Evolutionary conservation across 2,797 vertebrate genomes (phyloP).

Genomic region (Cephalopachus bancanus): DNA sequence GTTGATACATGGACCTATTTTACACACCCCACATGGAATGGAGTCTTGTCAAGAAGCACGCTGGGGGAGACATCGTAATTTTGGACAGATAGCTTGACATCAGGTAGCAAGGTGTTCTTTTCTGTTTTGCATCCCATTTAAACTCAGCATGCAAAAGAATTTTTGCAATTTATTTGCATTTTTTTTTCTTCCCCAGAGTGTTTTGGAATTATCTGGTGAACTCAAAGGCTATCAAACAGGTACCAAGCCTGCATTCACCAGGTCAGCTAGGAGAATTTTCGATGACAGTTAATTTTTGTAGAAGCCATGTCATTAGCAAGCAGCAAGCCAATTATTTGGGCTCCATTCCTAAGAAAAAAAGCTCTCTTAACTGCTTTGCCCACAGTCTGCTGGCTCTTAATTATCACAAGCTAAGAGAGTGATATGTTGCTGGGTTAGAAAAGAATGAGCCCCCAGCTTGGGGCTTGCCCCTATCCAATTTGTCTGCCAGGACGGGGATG

Average conservation of each 20-base stretch:
- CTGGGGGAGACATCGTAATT: not conserved
- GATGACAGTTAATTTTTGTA: constrained; percentile 32
- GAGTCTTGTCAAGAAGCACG: not conserved
- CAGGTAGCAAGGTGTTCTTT: not conserved
- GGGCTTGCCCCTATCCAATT: not conserved
- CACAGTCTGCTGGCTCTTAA: constrained; percentile 74
- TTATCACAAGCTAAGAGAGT: constrained; percentile 57
- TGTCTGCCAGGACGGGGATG: constrained; percentile 29
- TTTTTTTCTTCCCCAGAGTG: constrained; percentile 54
- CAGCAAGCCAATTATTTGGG: constrained; percentile 36
- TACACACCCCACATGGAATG: not conserved
- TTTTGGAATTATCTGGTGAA: constrained; percentile 49
- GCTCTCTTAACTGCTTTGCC: constrained; percentile 59
- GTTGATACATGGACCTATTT: not conserved
- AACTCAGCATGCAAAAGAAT: constrained; percentile 24
- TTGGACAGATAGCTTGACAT: not conserved
- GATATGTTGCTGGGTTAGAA: constrained; percentile 15
- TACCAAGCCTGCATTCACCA: constrained; percentile 53
- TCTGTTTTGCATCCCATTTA: constrained; percentile 56
- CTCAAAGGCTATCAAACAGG: constrained; percentile 80
- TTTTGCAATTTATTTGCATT: constrained; percentile 50
- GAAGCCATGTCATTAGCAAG: constrained; percentile 66
- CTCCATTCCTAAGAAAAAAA: constrained; percentile 60
- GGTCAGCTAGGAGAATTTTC: constrained; percentile 62
- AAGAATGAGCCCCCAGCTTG: constrained; percentile 41